These are phyloP conservation scores for Hyperoplus immaculatus DNA, from an alignment of 2,797 vertebrate genomes.

Conservation along the genomic window DNA sequence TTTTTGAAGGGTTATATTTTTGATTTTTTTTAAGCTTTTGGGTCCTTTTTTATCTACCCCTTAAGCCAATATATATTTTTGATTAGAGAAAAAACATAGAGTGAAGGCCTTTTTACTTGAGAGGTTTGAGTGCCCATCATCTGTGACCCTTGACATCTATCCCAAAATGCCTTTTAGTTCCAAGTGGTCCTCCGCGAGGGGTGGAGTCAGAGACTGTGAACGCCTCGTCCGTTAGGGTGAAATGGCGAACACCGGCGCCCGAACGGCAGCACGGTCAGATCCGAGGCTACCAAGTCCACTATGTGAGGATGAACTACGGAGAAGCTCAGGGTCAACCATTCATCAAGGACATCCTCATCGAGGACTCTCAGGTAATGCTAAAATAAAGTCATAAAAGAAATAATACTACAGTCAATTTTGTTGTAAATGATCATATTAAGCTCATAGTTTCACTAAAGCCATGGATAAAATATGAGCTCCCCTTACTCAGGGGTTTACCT, in stretches of 20 bases:
- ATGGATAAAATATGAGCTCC: neutral
- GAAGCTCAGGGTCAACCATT: constrained; percentile 92
- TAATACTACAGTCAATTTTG: neutral
- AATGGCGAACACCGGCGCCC: constrained; percentile 93
- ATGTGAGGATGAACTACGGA: constrained; percentile 93
- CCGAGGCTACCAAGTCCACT: constrained; percentile 97
- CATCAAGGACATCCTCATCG: constrained; percentile 95
- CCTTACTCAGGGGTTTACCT: neutral
- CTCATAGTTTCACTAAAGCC: neutral
- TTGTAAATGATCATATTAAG: neutral
- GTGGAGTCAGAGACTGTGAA: constrained; percentile 97
- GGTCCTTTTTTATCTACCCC: constrained; percentile 46
- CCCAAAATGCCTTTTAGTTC: constrained; percentile 97
- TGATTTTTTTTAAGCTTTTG: constrained; percentile 44
- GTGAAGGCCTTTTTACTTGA: constrained; percentile 81
- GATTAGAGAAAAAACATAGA: constrained; percentile 28
- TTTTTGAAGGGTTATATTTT: constrained; percentile 69
- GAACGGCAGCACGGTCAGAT: constrained; percentile 95
- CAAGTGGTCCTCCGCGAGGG: constrained; percentile 95
- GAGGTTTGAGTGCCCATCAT: constrained; percentile 84
- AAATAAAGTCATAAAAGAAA: neutral
- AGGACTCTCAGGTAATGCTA: constrained; percentile 91
- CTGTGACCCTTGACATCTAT: constrained; percentile 88
- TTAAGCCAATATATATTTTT: constrained; percentile 50
- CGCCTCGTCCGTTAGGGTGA: constrained; percentile 94